Conservation (phyloP, 2,888 invertebrate genomes). For the Pediacus dermestoides region DNA sequence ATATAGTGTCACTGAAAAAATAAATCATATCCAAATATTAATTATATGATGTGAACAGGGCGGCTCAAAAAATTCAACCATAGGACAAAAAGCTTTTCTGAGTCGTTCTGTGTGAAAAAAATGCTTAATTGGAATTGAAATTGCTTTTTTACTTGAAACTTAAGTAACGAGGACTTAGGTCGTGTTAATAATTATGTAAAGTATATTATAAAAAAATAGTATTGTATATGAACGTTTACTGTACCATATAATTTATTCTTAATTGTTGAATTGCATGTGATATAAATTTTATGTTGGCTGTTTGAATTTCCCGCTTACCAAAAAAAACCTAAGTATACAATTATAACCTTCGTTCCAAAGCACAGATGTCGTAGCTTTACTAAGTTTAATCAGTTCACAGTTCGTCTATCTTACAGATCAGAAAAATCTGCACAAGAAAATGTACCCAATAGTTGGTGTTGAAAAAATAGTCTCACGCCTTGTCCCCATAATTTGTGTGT, state of each 20-base stretch:
- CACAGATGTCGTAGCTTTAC: constrained; percentile 24
- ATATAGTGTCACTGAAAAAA: constrained; percentile 42
- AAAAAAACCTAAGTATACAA: no score
- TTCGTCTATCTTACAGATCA: no score
- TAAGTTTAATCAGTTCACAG: no score
- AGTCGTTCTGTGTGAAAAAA: constrained; percentile 35
- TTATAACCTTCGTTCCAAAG: constrained; percentile 26
- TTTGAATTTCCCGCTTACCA: constrained; percentile 39
- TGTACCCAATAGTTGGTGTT: no score
- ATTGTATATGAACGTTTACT: constrained; percentile 42
- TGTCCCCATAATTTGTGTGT: no score
- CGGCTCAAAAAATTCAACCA: constrained; percentile 28
- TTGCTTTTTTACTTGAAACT: constrained; percentile 50
- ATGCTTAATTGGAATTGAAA: constrained; percentile 53
- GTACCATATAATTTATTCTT: constrained; percentile 41
- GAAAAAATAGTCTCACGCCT: no score
- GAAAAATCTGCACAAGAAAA: no score
- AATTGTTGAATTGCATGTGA: constrained; percentile 49
- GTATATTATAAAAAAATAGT: constrained; percentile 33
- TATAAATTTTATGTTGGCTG: constrained; percentile 46
- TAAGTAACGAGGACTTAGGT: constrained; percentile 32
- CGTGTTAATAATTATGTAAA: constrained; percentile 41
- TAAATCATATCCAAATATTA: constrained; percentile 44
- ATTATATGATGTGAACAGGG: constrained; percentile 31
- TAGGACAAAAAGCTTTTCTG: constrained; percentile 22